Conservation (phyloP, 2,888 invertebrate species). For the Geotrupes spiniger region DNA sequence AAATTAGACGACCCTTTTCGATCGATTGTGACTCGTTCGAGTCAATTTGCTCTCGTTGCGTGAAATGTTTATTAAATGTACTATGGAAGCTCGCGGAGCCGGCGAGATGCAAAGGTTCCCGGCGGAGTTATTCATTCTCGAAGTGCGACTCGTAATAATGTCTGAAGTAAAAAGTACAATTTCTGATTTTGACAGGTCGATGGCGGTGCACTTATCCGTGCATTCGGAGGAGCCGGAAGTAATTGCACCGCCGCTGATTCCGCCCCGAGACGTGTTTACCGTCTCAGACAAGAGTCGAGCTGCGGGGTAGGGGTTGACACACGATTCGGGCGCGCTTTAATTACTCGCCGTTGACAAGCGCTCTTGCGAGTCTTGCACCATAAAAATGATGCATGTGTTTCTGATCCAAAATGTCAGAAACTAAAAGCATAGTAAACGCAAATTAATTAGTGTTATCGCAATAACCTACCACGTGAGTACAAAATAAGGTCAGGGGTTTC, state of each 20-base stretch:
- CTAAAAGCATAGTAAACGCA: too few species aligned
- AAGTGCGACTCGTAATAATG: not conserved
- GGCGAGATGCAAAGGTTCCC: not conserved
- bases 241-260: constrained; percentile 18
- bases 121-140: constrained; percentile 1
- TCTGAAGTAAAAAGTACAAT: constrained; percentile 9
- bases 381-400: too few species aligned
- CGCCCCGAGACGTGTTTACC: constrained; percentile 22
- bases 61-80: constrained; percentile 3
- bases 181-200: constrained; percentile 23
- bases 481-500: too few species aligned
- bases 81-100: not conserved
- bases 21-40: too few species aligned
- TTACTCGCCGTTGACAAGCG: constrained; percentile 23
- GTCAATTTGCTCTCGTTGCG: too few species aligned
- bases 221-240: constrained; percentile 14
- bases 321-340: constrained; percentile 18
- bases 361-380: not conserved
- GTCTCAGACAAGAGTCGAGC: constrained; percentile 17
- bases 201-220: constrained; percentile 18
- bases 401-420: too few species aligned
- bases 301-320: constrained; percentile 7
- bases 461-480: too few species aligned
- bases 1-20: too few species aligned
- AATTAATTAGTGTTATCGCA: too few species aligned